Base-by-base conservation (phyloP, 2,797 vertebrate species). In the Myotis findleyi region DNA sequence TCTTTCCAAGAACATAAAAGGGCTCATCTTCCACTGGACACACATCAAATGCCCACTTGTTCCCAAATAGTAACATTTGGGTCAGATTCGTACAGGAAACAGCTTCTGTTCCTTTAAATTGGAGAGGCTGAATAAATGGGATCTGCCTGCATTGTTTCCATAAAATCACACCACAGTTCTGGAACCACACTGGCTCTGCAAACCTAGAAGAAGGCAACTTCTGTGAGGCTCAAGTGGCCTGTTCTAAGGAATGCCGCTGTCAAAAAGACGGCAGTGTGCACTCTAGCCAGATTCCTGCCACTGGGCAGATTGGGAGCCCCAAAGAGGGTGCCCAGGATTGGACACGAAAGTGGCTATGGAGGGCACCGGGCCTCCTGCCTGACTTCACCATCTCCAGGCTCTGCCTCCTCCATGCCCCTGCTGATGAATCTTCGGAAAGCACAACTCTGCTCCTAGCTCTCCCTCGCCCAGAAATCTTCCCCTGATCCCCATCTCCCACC, bases 1-100 rank as follows among this genome's bases (percentile, higher is more conserved):
- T 36, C 51, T 77, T 30, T 88, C 51, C 12, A 88, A 47, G 57
- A 91, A 94, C 30, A 75, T 51, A 87, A 69, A 87, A 66, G n/a
- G 13, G 4, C 30, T 79, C 69, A 86, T 80, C 33, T 87, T 91
- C 27, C 12, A 51, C 23, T 51, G 62, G 20, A 77, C 62, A 25
- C 12, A 80, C 38, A 79, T 27, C n/a, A 79, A 93, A 80, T 68
- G 27, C 14, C 41, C 8, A 49, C 13, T 76, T 86, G 20, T n/a
- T 55, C 86, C 77, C 36, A 57, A 47, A 36, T 25, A 90, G 59
- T 59, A 71, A 69, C 9, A 55, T 33, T 49, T 82, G 81, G 23
- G 25, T 84, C 30, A 16, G n/a, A 64, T 66, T 80, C 51, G 18
- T 77, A 90, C 0, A 85, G 44, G 12, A 76, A 49, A 53, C 13